Conservation (phyloP, 2,113 vertebrate species). For the Limanda limanda region DNA sequence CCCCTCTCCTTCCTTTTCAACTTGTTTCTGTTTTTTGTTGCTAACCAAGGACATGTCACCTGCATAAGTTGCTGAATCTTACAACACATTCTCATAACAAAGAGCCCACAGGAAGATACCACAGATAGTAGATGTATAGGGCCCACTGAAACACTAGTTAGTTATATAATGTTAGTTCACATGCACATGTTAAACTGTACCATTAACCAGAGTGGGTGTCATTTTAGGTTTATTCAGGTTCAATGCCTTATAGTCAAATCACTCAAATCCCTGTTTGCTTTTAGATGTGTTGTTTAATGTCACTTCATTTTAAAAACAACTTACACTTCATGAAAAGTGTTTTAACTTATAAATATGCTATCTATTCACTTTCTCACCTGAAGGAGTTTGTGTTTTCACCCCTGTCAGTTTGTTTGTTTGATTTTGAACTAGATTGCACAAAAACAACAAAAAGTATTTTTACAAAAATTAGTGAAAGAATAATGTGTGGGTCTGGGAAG, state of each 20-base stretch:
- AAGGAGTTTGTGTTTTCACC: too few relatives aligned
- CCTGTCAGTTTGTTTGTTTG: neutral
- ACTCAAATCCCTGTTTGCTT: conserved; percentile 14
- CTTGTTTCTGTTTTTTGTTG: conserved; percentile 26
- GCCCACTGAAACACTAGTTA: conserved; percentile 14
- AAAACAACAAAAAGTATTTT: too few relatives aligned
- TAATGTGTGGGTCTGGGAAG: neutral
- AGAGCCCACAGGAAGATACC: conserved; percentile 25
- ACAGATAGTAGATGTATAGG: conserved; percentile 23
- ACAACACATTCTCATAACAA: conserved; percentile 47
- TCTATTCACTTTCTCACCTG: too few relatives aligned
- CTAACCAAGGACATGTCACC: conserved; percentile 45
- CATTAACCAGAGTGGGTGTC: conserved; percentile 10
- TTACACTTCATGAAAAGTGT: too few relatives aligned
- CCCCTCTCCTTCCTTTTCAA: conserved; percentile 25
- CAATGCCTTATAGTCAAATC: conserved; percentile 1
- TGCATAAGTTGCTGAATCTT: conserved; percentile 55
- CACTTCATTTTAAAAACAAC: too few relatives aligned
- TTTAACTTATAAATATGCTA: too few relatives aligned
- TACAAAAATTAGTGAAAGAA: neutral
- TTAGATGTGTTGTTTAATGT: too few relatives aligned
- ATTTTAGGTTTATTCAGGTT: conserved; percentile 38
- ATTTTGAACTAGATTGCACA: neutral
- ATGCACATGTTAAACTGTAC: neutral
- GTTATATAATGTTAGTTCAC: too few relatives aligned